Conservation (phyloP, 2,888 invertebrate species). For the Agrilus biguttatus region DNA sequence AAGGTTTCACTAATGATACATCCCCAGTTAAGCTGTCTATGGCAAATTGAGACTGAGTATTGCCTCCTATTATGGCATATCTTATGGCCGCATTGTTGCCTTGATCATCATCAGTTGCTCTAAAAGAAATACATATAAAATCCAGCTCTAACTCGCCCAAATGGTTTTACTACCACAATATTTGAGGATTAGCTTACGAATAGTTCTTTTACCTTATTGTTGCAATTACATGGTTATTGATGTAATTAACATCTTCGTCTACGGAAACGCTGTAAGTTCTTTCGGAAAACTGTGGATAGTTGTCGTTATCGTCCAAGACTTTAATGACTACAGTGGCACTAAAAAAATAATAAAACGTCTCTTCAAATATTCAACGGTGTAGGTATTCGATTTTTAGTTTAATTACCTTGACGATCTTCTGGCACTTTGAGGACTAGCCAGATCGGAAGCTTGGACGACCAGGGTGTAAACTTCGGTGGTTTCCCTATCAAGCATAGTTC, state of each 20-base stretch:
- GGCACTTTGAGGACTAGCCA: conserved; percentile 64
- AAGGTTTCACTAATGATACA: conserved; percentile 68
- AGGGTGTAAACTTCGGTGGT: conserved; percentile 71
- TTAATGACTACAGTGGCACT: conserved; percentile 69
- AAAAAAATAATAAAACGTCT: conserved; percentile 12
- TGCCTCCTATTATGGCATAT: conserved; percentile 91
- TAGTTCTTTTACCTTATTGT: conserved; percentile 42
- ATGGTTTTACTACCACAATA: no score
- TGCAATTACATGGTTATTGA: conserved; percentile 70
- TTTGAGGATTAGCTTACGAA: no score
- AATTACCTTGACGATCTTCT: conserved; percentile 56
- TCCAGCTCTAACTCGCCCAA: no score
- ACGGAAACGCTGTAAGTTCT: conserved; percentile 76
- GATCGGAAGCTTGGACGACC: conserved; percentile 73
- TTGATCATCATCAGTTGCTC: conserved; percentile 84
- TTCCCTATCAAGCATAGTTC: conserved; percentile 75
- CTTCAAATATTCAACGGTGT: neutral
- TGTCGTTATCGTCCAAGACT: conserved; percentile 81
- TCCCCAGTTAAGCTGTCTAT: conserved; percentile 90
- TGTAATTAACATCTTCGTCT: conserved; percentile 78
- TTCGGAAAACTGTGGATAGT: conserved; percentile 86
- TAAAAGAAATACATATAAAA: conserved; percentile 21
- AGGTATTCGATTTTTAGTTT: neutral
- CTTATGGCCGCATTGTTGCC: conserved; percentile 87
- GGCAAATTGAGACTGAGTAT: conserved; percentile 83